Percentiles rank a stretch among this genome's conserved stretches.
These are phyloP conservation scores for Maniola jurtina DNA, from an alignment of 1,140 invertebrate species.

Conservation along the genomic window DNA sequence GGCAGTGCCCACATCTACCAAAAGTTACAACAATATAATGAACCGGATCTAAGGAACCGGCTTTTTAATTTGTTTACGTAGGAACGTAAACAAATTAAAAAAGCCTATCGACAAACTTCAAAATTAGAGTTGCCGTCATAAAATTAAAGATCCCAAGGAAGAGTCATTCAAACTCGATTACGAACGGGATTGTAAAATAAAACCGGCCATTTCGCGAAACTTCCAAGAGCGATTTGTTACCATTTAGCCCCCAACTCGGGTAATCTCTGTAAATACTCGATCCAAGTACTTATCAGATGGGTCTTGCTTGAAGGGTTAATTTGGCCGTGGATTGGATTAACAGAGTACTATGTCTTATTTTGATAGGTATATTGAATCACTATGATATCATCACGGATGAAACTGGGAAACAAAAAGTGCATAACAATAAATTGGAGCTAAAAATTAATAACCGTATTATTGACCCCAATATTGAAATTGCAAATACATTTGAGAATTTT, in stretches of 20 bases:
- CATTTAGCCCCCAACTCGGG: constrained; percentile 31
- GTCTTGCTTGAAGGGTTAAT: constrained; percentile 26
- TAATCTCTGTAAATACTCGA: constrained; percentile 34
- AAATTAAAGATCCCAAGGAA: constrained; percentile 28
- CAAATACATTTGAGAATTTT: too few species aligned
- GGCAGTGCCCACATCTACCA: too few species aligned
- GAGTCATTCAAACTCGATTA: constrained; percentile 29
- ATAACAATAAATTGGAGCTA: too few species aligned
- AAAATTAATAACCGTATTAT: too few species aligned
- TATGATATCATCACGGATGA: too few species aligned
- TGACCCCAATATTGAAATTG: too few species aligned
- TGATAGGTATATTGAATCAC: too few species aligned
- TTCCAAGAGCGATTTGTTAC: constrained; percentile 37
- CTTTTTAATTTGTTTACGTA: too few species aligned
- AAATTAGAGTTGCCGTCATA: constrained; percentile 25
- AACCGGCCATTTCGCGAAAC: constrained; percentile 33
- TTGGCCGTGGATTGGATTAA: constrained; percentile 15
- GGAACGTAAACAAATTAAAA: neutral
- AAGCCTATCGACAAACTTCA: constrained; percentile 10
- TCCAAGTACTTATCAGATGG: constrained; percentile 23
- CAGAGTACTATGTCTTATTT: too few species aligned
- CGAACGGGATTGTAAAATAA: constrained; percentile 34
- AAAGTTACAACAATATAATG: too few species aligned
- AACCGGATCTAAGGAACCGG: too few species aligned
- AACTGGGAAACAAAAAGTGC: too few species aligned